These are phyloP conservation scores for Isotomurus palustris DNA, from an alignment of 2,888 invertebrate species.

Conservation along the genomic window DNA sequence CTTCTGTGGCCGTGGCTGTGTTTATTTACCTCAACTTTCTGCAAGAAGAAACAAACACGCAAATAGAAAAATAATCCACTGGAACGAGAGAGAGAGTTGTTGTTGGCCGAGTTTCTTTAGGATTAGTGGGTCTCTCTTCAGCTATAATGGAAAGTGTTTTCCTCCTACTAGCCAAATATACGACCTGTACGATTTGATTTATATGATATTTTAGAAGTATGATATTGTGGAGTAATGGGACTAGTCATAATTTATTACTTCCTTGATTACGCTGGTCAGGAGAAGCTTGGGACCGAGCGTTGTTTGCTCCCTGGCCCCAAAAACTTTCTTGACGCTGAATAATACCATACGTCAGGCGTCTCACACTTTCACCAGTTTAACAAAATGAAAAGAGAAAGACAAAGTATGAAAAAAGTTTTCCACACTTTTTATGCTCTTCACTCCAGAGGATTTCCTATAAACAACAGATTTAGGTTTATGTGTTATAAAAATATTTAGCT, in stretches of 20 bases:
- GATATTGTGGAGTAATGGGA: slow-evolving; percentile 6
- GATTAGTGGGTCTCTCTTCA: not conserved
- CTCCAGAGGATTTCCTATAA: not conserved
- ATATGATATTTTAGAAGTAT: slow-evolving; percentile 6
- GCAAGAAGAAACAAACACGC: not conserved
- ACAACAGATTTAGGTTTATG: too few relatives aligned
- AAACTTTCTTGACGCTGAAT: slow-evolving; percentile 15
- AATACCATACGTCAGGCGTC: slow-evolving; percentile 15
- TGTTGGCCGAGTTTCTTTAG: not conserved
- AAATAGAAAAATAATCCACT: slow-evolving; percentile 6
- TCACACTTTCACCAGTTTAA: slow-evolving; percentile 10
- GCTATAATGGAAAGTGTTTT: not conserved
- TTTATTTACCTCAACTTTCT: not conserved
- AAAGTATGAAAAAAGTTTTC: not conserved
- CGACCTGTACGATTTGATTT: slow-evolving; percentile 12
- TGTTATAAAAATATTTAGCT: too few relatives aligned
- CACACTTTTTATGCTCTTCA: not conserved
- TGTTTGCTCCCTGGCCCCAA: slow-evolving; percentile 1
- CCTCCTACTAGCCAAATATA: not conserved
- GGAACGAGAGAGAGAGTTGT: not conserved
- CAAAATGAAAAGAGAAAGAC: slow-evolving; percentile 3
- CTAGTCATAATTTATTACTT: slow-evolving; percentile 8
- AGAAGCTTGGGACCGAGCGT: not conserved
- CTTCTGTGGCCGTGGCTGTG: too few relatives aligned
- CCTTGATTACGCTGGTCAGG: slow-evolving; percentile 13